These are phyloP conservation scores for Tribolium madens DNA, from an alignment of 1,140 invertebrate genomes.

Conservation along the genomic window DNA sequence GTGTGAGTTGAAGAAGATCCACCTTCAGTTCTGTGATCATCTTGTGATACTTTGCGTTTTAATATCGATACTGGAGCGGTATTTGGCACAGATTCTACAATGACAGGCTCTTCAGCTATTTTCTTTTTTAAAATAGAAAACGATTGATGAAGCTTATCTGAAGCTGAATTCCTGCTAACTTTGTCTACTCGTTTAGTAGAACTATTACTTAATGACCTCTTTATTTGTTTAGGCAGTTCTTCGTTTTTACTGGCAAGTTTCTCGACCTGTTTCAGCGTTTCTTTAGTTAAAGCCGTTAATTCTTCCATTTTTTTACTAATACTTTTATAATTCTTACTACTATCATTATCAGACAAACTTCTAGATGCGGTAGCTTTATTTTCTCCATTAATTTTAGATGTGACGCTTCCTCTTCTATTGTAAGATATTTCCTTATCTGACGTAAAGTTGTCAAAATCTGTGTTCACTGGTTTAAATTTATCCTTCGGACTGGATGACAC, in stretches of 20 bases:
- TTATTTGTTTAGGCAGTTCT: slow-evolving; percentile 41
- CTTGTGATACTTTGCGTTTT: slow-evolving; percentile 79
- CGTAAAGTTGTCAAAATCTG: slow-evolving; percentile 4
- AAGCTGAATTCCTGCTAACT: background rate
- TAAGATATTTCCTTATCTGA: slow-evolving; percentile 8
- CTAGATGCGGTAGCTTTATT: background rate
- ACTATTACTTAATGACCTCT: slow-evolving; percentile 6
- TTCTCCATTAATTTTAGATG: slow-evolving; percentile 12
- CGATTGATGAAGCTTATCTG: slow-evolving; percentile 21
- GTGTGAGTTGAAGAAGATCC: slow-evolving; percentile 70
- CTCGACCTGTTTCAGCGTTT: slow-evolving; percentile 76
- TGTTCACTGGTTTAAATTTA: slow-evolving; percentile 16
- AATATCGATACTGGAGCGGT: slow-evolving; percentile 77
- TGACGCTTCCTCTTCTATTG: slow-evolving; percentile 8
- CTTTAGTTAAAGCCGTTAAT: slow-evolving; percentile 74
- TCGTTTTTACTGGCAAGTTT: slow-evolving; percentile 69
- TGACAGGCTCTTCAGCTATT: slow-evolving; percentile 63
- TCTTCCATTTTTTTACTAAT: slow-evolving; percentile 74
- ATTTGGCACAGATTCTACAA: slow-evolving; percentile 46
- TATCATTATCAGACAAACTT: slow-evolving; percentile 7
- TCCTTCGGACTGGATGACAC: slow-evolving; percentile 55
- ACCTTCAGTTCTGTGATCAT: slow-evolving; percentile 67
- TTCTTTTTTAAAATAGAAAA: slow-evolving; percentile 62
- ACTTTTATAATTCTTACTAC: slow-evolving; percentile 65
- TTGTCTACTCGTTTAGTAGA: slow-evolving; percentile 9